A percentile compares a stretch with the other conserved stretches of the same genome.
Evolutionary conservation across 2,113 vertebrate species (phyloP).

Genomic region (Aphelocoma coerulescens): DNA sequence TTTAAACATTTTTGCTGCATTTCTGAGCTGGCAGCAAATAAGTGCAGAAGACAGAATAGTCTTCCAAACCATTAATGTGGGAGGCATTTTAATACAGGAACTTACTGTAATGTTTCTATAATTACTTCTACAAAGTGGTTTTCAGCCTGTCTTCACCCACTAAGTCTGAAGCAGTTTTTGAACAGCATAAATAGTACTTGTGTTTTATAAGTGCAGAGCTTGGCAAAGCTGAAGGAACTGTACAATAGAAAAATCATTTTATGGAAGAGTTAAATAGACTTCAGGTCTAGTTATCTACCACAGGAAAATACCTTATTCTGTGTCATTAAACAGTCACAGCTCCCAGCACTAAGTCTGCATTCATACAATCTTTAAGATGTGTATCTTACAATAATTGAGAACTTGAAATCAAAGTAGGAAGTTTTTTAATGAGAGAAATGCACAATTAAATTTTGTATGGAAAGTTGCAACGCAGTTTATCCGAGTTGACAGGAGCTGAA

Average conservation of each 20-base stretch:
- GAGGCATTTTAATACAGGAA: conserved; percentile 5
- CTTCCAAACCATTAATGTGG: neutral
- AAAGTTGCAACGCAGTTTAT: neutral
- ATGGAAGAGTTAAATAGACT: neutral
- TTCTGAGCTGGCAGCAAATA: neutral
- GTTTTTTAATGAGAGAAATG: conserved; percentile 22
- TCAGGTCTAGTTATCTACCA: neutral
- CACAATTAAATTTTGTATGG: neutral
- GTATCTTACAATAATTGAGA: neutral
- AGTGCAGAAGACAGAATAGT: neutral
- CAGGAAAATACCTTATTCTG: neutral
- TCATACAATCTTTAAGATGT: neutral
- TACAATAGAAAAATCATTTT: neutral
- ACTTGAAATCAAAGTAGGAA: neutral
- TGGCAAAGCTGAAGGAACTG: neutral
- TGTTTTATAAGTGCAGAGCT: neutral
- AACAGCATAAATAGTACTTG: neutral
- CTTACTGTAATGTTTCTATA: neutral
- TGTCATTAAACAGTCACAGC: neutral
- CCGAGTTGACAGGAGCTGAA: conserved; percentile 38
- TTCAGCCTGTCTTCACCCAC: neutral
- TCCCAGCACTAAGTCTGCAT: neutral
- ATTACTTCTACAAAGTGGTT: neutral
- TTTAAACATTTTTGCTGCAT: neutral
- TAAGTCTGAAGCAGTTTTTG: neutral